These are phyloP conservation scores for Sinosuthora webbiana DNA, from an alignment of 2,113 vertebrate genomes.

Conservation along the genomic window DNA sequence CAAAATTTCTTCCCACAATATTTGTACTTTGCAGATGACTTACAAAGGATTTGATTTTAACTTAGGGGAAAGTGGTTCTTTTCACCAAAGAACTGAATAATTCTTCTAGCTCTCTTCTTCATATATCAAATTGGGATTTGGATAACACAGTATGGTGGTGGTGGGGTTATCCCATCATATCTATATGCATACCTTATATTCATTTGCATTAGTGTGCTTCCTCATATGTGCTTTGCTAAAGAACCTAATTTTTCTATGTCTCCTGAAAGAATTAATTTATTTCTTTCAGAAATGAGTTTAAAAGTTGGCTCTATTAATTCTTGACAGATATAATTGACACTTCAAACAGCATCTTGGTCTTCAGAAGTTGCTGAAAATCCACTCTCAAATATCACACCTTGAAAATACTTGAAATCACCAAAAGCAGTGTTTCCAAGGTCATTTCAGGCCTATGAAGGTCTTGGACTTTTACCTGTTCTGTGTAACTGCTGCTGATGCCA, in stretches of 20 bases:
- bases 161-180: background rate
- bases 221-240: background rate
- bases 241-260: background rate
- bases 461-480: background rate
- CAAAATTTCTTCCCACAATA: background rate
- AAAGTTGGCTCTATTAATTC: background rate
- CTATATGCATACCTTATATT: background rate
- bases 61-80: background rate
- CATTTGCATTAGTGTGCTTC: background rate
- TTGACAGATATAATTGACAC: background rate
- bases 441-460: background rate
- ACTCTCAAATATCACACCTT: background rate
- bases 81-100: background rate
- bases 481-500: background rate
- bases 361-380: background rate
- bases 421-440: background rate
- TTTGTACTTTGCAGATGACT: background rate
- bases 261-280: background rate
- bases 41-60: background rate
- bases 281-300: background rate
- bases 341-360: background rate
- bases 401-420: background rate
- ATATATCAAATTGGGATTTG: background rate
- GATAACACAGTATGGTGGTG: background rate
- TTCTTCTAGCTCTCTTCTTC: background rate